Evolutionary conservation across 2,888 invertebrate species (phyloP), one percentile per base, ranked within the genome.

Genomic region (Metalampra italica): DNA sequence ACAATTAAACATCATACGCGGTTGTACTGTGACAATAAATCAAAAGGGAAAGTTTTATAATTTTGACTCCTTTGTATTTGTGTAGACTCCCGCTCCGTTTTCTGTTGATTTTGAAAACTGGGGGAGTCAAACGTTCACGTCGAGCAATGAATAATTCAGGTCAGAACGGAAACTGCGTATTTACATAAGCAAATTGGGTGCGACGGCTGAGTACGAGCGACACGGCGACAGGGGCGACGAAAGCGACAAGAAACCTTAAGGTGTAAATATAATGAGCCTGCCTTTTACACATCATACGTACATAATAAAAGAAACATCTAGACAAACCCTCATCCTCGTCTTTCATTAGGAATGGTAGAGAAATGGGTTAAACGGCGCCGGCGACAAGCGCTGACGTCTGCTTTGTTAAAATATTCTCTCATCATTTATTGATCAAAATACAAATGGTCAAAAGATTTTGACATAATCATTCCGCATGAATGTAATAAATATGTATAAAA

Each of bases 101-200:
- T 74, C 68, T 82, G 82, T 85, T 82, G 83, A 81, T 82, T 85
- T 80, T 78, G 74, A 78, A 82, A 85, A 85, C 82, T 82, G 74
- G 65, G 52, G 72, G 75, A 83, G 77, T 81, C 79, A 82, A 82
- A 78, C 75, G 78, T 72, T 80, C 72, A 69, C 73, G 78, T 71
- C 67, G 74, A 62, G 68, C 74, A 77, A 82, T 87, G 86, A 87
- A 88, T 88, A 78, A 87, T 87, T 88, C 88, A 87, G 77, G 75
- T 75, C 77, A 78, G 76, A 77, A 77, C 78, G 82, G 83, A 82
- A 85, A 81, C 86, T 81, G 81, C 74, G 83, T 87, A 87, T 88
- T 88, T 88, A 87, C 88, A 86, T 86, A 88, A 86, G 85, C 82
- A 87, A 87, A 87, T 87, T 87, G 87, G 81, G 81, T 85, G 82